Base-by-base conservation (phyloP, 2,797 vertebrate genomes). In the Ctenopoma kingsleyae region DNA sequence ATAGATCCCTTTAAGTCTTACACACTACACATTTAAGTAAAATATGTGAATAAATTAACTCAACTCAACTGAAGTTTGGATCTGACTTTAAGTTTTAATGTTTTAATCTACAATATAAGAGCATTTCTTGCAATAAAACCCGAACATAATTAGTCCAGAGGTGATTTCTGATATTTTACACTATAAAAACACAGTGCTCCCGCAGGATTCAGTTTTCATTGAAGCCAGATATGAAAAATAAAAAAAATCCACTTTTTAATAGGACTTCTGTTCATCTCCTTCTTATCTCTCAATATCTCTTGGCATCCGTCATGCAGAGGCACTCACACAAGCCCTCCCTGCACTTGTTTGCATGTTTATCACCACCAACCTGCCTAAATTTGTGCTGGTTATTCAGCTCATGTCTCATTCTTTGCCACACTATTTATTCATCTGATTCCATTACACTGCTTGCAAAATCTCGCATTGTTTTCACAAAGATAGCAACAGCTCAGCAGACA, bases 331-430 rank as follows among this genome's bases (percentile, higher is more conserved):
- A 4, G 3, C 55, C 20, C 38, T 44, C 57, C 30, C 19, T 9
- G 15, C 1, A 12, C 60, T 63, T 74, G 57, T 84, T 81, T 86
- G 70, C 74, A 75, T 90, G 78, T 85, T 87, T 81, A 84, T 86
- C 58, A 70, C 55, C 78, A 76, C 55, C 79, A 82, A 77, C 44
- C 63, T 77, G 50, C 51, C 52, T 68, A 59, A 60, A 71, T 74
- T n/a, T 44, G 17, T 59, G 44, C 68, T 71, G 65, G 76, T 83
- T 85, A 77, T 81, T 78, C 59, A 23, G 56, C 72, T 82, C 63
- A 67, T 67, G 51, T 81, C 63, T 65, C 41, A 52, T 66, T 80
- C 76, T 57, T 55, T 35, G 13, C 68, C 65, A 68, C 51, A 55
- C 57, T 83, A 53, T 83, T 79, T 75, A 74, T 72, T 63, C 67